Conservation (phyloP, 2,888 invertebrate genomes). For the Colostygia pectinataria region DNA sequence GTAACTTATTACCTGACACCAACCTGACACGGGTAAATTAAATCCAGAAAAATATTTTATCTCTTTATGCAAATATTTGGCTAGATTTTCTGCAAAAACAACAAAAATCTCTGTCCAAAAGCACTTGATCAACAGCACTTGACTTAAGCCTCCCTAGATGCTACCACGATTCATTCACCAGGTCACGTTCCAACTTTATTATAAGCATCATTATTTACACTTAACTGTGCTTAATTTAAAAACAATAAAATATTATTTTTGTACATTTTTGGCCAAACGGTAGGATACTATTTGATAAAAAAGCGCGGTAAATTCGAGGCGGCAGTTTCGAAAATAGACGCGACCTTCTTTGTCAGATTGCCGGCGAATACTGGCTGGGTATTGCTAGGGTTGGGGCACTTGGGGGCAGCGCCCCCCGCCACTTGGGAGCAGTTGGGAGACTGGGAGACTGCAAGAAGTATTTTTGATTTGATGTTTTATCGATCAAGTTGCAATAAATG, state of each 20-base stretch:
- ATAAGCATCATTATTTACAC: slow-evolving; percentile 17
- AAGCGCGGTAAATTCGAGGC: slow-evolving; percentile 39
- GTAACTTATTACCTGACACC: too few relatives aligned
- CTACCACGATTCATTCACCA: slow-evolving; percentile 27
- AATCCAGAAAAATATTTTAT: neutral
- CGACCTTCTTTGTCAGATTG: slow-evolving; percentile 37
- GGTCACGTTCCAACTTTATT: slow-evolving; percentile 27
- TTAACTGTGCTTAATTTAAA: neutral
- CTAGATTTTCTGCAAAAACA: neutral
- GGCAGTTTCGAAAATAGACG: slow-evolving; percentile 29
- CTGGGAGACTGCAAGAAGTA: slow-evolving; percentile 4
- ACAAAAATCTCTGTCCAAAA: slow-evolving; percentile 13
- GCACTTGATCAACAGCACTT: slow-evolving; percentile 13
- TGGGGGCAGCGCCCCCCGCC: too few relatives aligned
- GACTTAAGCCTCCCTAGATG: slow-evolving; percentile 11
- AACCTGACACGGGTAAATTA: too few relatives aligned
- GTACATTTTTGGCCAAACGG: too few relatives aligned
- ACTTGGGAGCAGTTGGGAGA: too few relatives aligned
- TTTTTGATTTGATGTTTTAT: neutral
- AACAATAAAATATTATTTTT: too few relatives aligned
- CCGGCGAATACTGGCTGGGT: slow-evolving; percentile 38
- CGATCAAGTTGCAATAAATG: slow-evolving; percentile 3
- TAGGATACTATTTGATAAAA: too few relatives aligned
- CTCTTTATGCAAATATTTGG: neutral
- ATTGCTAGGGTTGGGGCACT: slow-evolving; percentile 30